phyloP scores from a whole-genome alignment of 2,113 vertebrate genomes.

The Podocnemis expansa region DNA sequence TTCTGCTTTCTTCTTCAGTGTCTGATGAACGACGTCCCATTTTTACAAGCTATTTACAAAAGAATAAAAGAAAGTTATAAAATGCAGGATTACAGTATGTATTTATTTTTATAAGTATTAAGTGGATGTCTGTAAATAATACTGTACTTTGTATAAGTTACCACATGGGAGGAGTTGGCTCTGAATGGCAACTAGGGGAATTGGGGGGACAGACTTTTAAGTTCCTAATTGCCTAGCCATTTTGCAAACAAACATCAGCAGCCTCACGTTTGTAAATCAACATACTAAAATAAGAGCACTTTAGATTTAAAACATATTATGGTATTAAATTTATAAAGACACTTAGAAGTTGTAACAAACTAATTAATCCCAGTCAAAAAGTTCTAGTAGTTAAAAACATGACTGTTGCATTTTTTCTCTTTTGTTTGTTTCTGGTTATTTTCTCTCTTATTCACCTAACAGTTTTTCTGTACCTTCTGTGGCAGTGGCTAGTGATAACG shows the following conservation, averaged over 20 bases:
- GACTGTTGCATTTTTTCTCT: background rate
- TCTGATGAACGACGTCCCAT: constrained; percentile 95
- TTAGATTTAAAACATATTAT: background rate
- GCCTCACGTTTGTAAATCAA: background rate
- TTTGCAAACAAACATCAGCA: background rate
- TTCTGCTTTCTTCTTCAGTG: constrained; percentile 89
- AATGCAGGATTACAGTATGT: background rate
- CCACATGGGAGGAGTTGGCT: background rate
- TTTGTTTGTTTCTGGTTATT: background rate
- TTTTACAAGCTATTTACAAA: constrained; percentile 24
- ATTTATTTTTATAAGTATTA: background rate
- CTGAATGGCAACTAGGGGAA: background rate
- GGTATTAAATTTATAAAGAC: background rate
- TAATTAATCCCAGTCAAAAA: background rate
- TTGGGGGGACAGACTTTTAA: background rate
- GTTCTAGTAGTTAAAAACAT: background rate
- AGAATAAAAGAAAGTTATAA: constrained; percentile 4
- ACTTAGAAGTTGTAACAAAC: too few relatives aligned
- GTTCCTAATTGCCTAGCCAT: background rate
- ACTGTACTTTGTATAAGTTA: background rate
- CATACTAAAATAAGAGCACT: background rate
- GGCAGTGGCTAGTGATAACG: background rate
- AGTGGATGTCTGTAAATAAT: background rate
- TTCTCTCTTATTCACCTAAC: background rate
- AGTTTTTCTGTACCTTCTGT: background rate